phyloP scores from a whole-genome alignment of 2,888 invertebrate genomes.

The Dicycla oo region DNA sequence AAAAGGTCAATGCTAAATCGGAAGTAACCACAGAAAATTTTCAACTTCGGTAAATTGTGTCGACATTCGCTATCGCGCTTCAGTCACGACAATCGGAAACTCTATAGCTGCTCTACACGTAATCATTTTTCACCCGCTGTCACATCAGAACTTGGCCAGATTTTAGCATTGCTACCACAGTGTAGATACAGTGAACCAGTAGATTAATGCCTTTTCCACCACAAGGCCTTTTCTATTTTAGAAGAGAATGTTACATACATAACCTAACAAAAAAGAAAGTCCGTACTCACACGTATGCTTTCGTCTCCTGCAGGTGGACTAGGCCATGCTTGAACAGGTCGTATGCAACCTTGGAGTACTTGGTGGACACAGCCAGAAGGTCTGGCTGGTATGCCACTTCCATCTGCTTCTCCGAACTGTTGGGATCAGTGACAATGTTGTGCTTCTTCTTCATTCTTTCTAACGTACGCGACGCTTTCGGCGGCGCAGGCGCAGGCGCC shows the following conservation, averaged over 20 bases:
- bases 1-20: neutral
- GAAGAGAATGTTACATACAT: slow-evolving; percentile 34
- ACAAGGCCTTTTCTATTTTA: neutral
- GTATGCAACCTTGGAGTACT: slow-evolving; percentile 83
- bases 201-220: neutral
- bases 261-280: slow-evolving; percentile 62
- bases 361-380: slow-evolving; percentile 86
- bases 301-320: slow-evolving; percentile 83
- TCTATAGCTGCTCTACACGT: slow-evolving; percentile 51
- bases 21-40: slow-evolving; percentile 25
- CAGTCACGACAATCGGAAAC: slow-evolving; percentile 34
- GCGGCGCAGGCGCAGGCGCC: slow-evolving; percentile 60
- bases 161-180: neutral
- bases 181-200: neutral
- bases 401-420: slow-evolving; percentile 78
- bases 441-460: slow-evolving; percentile 87
- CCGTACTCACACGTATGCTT: slow-evolving; percentile 87
- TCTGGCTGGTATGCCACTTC: slow-evolving; percentile 86
- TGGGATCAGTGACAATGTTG: slow-evolving; percentile 83
- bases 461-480: slow-evolving; percentile 69
- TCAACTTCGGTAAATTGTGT: slow-evolving; percentile 47
- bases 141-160: neutral
- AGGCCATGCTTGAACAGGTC: slow-evolving; percentile 80
- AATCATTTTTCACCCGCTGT: slow-evolving; percentile 40
- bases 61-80: slow-evolving; percentile 31